Evolutionary conservation across 92 coral and sea anemone genomes (phyloP), one percentile per base, ranked within the genome.

Genomic region (Hydrozoanthus gracilis): DNA sequence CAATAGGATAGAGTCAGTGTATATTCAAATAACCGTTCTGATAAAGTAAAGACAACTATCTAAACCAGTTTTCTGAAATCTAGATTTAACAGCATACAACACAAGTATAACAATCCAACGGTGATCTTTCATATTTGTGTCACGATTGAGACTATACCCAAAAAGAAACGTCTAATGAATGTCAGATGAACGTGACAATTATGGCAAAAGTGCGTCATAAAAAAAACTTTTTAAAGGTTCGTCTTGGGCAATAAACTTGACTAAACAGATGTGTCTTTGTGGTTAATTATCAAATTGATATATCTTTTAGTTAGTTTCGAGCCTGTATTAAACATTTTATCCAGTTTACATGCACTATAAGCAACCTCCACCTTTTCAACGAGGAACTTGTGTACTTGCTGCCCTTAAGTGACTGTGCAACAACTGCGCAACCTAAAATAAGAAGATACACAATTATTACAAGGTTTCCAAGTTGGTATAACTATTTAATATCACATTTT

Each of bases 311-410:
- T 44, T 8, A 44, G 67, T 15, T 51, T 39, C 7, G 4, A 14
- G 16, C 8, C 49, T 2, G 67, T n/a, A n/a, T 78, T 0, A 5
- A 78, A 17, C 14, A 15, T 76, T 20, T 18, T 14, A 49, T 0
- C 8, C 46, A 49, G 61, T 9, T 49, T 76, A 14, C 18, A 75
- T 54, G 60, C 13, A 54, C 13, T 4, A 5, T 54, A 47, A 10
- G 20, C 39, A 12, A n/a, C 6, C 5, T 18, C 9, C 48, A 96
- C 99, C 97, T 96, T 88, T 94, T 95, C 76, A 96, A 85, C 0
- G 99, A 93, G 50, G 96, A 93, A 54, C 87, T 93, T 86, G 89
- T 94, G 84, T 96, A 93, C 79, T 95, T 96, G 83, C 93, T 96
- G 82, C 75, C 76, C 80, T 91, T 95, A 48, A 96, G 82, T 61